A percentile compares a stretch with the other conserved stretches of the same genome.
Conservation (phyloP, 2,888 invertebrate species). For the Dione vanillae region DNA sequence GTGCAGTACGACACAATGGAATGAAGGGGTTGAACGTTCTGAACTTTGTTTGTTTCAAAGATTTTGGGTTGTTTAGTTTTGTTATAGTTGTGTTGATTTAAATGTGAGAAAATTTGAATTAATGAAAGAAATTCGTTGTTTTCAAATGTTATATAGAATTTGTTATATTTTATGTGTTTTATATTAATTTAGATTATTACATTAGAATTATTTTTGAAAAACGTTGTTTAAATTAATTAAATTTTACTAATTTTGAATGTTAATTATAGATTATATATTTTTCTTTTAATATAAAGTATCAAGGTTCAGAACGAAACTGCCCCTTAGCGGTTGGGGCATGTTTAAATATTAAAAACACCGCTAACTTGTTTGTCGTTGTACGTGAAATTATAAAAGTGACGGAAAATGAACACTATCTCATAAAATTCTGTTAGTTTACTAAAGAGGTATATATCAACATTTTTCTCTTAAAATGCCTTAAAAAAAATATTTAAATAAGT, state of each 20-base stretch:
- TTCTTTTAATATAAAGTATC: neutral
- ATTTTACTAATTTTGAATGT: neutral
- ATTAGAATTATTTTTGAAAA: too few species aligned
- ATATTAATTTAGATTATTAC: neutral
- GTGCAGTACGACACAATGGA: constrained; percentile 97
- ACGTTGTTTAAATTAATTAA: too few species aligned
- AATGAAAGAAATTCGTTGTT: neutral
- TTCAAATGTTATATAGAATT: neutral
- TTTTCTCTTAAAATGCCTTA: too few species aligned
- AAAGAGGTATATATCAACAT: neutral
- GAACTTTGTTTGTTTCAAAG: constrained; percentile 42
- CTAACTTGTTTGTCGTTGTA: neutral
- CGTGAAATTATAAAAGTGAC: neutral
- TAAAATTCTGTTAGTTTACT: neutral
- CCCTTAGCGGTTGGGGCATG: constrained; percentile 6
- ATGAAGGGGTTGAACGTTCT: constrained; percentile 66
- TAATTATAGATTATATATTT: neutral
- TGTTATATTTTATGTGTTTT: neutral
- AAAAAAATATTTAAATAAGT: too few species aligned
- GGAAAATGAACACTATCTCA: neutral
- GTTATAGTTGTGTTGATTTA: neutral
- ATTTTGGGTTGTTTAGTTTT: constrained; percentile 17
- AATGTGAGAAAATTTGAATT: neutral
- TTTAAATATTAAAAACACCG: constrained; percentile 6
- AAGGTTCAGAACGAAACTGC: constrained; percentile 25